Conservation (phyloP, 1,140 invertebrate genomes). For the Drosophila nebulosa region DNA sequence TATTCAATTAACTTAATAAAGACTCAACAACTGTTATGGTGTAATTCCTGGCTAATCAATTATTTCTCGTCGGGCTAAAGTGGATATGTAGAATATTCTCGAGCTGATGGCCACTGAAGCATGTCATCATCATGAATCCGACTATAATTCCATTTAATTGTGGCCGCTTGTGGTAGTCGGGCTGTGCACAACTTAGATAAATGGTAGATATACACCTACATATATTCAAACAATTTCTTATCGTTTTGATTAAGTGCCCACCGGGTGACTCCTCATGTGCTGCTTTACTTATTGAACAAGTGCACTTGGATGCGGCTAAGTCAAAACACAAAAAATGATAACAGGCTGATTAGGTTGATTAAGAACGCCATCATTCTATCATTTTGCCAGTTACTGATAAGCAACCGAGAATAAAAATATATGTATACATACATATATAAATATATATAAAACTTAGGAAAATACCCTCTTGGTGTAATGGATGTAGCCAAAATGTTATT, state of each 20-base stretch:
- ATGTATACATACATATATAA: not conserved
- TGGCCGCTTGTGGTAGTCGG: conserved; percentile 16
- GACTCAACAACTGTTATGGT: conserved; percentile 74
- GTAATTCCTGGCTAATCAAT: conserved; percentile 19
- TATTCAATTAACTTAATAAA: conserved; percentile 77
- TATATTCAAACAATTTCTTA: not conserved
- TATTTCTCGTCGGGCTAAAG: conserved; percentile 12
- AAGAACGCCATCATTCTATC: not conserved
- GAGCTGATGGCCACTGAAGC: not conserved
- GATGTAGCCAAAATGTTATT: too few relatives aligned
- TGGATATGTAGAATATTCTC: conserved; percentile 16
- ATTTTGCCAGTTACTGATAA: conserved; percentile 26
- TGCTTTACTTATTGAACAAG: conserved; percentile 18
- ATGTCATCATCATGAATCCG: not conserved
- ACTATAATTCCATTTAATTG: not conserved
- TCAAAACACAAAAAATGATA: conserved; percentile 29
- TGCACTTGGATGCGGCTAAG: conserved; percentile 42
- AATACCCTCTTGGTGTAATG: too few relatives aligned
- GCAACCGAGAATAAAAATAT: not conserved
- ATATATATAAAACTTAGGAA: too few relatives aligned
- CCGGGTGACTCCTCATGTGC: not conserved
- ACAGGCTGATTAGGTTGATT: conserved; percentile 28
- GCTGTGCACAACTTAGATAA: conserved; percentile 29
- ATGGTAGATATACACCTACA: not conserved
- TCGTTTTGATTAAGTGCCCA: conserved; percentile 32